A percentile compares a stretch with the other conserved stretches of the same genome.
Conservation (phyloP, 64 coral and sea anemone genomes). For the Pocillopora verrucosa region DNA sequence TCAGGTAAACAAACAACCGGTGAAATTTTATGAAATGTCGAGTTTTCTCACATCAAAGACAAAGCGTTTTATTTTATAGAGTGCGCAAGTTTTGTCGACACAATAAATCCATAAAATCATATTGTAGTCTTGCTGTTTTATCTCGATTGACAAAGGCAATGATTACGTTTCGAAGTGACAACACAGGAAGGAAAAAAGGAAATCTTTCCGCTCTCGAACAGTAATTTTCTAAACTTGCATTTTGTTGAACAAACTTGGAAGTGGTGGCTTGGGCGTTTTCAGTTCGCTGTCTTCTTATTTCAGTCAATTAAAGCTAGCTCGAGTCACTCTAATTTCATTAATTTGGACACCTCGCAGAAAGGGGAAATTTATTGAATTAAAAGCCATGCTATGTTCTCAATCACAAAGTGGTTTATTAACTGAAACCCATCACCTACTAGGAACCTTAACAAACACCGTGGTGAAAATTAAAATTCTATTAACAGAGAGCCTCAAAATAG, state of each 20-base stretch:
- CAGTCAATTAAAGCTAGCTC: slow-evolving; percentile 55
- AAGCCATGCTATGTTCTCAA: slow-evolving; percentile 58
- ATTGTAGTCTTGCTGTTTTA: slow-evolving; percentile 23
- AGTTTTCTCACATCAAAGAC: slow-evolving; percentile 33
- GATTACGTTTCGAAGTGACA: slow-evolving; percentile 19
- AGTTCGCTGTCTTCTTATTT: background rate
- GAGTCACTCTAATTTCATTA: slow-evolving; percentile 77
- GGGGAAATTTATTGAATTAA: slow-evolving; percentile 74
- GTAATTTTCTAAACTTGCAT: slow-evolving; percentile 36
- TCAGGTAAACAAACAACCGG: slow-evolving; percentile 22
- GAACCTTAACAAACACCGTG: slow-evolving; percentile 72
- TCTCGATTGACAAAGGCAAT: slow-evolving; percentile 24
- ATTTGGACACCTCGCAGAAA: slow-evolving; percentile 63
- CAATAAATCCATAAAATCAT: slow-evolving; percentile 48
- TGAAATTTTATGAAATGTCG: slow-evolving; percentile 16
- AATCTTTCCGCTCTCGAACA: slow-evolving; percentile 14
- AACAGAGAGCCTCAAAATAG: slow-evolving; percentile 58
- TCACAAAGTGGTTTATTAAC: slow-evolving; percentile 84
- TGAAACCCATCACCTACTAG: slow-evolving; percentile 58
- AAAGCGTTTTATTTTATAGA: slow-evolving; percentile 42
- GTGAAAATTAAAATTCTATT: slow-evolving; percentile 89
- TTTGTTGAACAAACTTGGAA: slow-evolving; percentile 46
- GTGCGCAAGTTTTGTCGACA: slow-evolving; percentile 14
- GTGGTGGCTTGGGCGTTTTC: background rate
- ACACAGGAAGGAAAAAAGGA: slow-evolving; percentile 29